These are phyloP conservation scores for Tridacna gigas DNA, from an alignment of 2,888 invertebrate species.

Conservation along the genomic window DNA sequence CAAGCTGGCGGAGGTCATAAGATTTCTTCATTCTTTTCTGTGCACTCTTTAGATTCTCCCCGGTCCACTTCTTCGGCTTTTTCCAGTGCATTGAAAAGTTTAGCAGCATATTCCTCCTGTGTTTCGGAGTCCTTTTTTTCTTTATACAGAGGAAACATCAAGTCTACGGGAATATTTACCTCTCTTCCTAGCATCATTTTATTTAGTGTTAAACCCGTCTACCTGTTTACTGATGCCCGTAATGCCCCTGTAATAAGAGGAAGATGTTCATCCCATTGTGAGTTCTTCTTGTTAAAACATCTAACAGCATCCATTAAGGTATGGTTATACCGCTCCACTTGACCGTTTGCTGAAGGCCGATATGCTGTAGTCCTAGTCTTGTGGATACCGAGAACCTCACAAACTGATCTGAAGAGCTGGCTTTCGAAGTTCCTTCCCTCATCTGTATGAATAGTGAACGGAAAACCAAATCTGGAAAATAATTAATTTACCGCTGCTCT, in stretches of 20 bases:
- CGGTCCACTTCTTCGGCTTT: background rate
- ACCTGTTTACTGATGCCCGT: background rate
- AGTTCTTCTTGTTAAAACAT: too few relatives aligned
- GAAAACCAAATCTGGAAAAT: conserved; percentile 6
- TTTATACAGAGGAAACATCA: conserved; percentile 5
- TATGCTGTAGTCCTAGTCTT: too few relatives aligned
- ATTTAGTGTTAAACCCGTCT: conserved; percentile 11
- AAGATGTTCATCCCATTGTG: conserved; percentile 15
- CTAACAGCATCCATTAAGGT: too few relatives aligned
- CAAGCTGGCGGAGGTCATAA: too few relatives aligned
- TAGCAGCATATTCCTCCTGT: background rate
- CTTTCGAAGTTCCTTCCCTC: conserved; percentile 6
- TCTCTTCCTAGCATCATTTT: conserved; percentile 16
- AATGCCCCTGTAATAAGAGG: conserved; percentile 4
- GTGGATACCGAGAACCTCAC: background rate
- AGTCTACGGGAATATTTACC: conserved; percentile 6
- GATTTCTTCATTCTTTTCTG: too few relatives aligned
- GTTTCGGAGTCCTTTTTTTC: too few relatives aligned
- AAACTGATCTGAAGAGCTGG: background rate
- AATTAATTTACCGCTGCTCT: background rate
- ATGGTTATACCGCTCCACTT: too few relatives aligned
- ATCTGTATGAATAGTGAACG: background rate
- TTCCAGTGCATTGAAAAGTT: background rate
- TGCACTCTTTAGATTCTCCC: conserved; percentile 7
- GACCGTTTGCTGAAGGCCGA: conserved; percentile 15